Evolutionary conservation across 1,140 invertebrate species (phyloP), one percentile per base, ranked within the genome.

Genomic region (Rhyacophila brunnea): DNA sequence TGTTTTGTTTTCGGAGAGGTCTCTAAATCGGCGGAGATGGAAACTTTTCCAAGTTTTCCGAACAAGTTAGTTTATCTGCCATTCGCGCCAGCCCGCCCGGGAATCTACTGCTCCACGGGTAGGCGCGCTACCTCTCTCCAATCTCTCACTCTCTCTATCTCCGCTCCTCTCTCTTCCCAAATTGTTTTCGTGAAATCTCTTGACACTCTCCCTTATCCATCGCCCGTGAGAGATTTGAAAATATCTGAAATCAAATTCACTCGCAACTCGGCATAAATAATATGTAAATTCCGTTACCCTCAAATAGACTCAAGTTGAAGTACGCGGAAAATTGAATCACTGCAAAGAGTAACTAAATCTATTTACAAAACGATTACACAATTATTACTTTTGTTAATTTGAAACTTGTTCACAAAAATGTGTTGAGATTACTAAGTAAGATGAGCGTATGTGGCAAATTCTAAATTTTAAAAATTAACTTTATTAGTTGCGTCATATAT

Each of bases 51-150:
- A 64, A 64, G 62, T 64, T 64, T 60, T 64, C 62, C 53, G 20
- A 64, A 64, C 62, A 64, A 64, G 62, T 64, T 64, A 64, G 62
- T 64, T 50, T 60, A 60, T 64, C 62, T 64, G 62, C 62, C 62
- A 64, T 54, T 60, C 51, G 49, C 48, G 36, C 28, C 23, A 17
- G 50, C 62, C 60, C 50, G 51, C 38, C 38, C 34, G 60, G 60
- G 54, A 49, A 44, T 35, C 34, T 17, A 18, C 13, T 35, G 18
- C 23, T 38, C 13, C 14, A 36, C 1, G 17, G 15, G 20, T 46
- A 46, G 19, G 23, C 2, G 28, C 32, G 23, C 17, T 13, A 15
- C 11, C 32, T 15, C 32, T 45, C 20, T 43, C 11, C 38, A 38
- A 53, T 48, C 49, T 55, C n/a, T n/a, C n/a, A n/a, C n/a, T n/a